Percentiles rank a stretch among this genome's conserved stretches.
Evolutionary conservation across 2,113 vertebrate genomes (phyloP).

Genomic region (Ochotona princeps): DNA sequence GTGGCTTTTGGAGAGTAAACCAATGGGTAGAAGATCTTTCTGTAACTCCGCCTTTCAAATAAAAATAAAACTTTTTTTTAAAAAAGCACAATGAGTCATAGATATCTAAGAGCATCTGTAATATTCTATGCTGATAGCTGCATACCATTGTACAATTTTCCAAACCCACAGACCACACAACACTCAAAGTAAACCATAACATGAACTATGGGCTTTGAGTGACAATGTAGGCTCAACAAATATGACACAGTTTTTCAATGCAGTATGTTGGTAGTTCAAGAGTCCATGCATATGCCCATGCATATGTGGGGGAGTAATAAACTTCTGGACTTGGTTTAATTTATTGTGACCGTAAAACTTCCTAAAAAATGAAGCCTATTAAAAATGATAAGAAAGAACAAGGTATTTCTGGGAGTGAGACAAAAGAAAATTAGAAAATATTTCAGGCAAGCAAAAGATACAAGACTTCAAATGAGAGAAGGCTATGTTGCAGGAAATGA

Average conservation of each 20-base stretch:
- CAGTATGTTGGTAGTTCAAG: neutral
- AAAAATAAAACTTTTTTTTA: too few relatives aligned
- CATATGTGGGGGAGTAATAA: neutral
- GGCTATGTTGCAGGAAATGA: neutral
- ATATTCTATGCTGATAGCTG: neutral
- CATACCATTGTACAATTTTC: neutral
- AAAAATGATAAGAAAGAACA: constrained; percentile 12
- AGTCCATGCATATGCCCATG: neutral
- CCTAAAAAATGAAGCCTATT: constrained; percentile 5
- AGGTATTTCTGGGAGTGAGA: neutral
- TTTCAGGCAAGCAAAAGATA: neutral
- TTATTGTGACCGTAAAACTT: neutral
- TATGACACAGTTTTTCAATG: neutral
- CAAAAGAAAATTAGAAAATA: neutral
- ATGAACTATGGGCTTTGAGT: neutral
- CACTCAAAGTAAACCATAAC: neutral
- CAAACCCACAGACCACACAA: neutral
- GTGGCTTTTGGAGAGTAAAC: too few relatives aligned
- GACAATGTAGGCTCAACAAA: neutral
- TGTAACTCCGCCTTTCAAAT: too few relatives aligned
- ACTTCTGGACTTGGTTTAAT: neutral
- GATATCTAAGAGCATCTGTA: too few relatives aligned
- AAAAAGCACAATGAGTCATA: too few relatives aligned
- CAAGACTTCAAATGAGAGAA: constrained; percentile 10
- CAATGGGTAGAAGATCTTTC: too few relatives aligned